These are phyloP conservation scores for Sternotherus odoratus DNA, from an alignment of 2,797 vertebrate species.

Conservation along the genomic window DNA sequence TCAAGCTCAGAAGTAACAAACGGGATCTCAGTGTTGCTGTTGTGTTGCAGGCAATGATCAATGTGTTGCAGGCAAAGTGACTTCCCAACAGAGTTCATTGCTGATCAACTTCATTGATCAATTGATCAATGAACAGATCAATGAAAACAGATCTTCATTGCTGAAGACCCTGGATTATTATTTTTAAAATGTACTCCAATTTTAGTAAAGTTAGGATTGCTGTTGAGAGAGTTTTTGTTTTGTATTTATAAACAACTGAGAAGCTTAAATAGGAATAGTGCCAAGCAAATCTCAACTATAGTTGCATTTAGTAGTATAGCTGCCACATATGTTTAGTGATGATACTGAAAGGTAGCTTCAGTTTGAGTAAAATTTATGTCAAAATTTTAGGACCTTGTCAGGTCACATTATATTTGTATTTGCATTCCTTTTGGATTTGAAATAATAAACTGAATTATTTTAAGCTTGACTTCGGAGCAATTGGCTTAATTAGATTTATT, in stretches of 20 bases:
- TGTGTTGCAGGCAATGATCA: background rate
- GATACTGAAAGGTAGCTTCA: background rate
- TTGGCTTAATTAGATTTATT: background rate
- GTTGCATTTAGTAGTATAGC: background rate
- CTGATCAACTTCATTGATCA: too few species aligned
- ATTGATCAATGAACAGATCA: too few species aligned
- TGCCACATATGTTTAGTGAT: background rate
- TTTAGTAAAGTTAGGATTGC: conserved; percentile 59
- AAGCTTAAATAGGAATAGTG: conserved; percentile 35
- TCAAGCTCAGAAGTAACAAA: background rate
- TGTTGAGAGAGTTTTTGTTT: conserved; percentile 58
- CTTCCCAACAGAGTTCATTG: conserved; percentile 30
- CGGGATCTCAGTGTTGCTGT: background rate
- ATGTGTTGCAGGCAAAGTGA: background rate
- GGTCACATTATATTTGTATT: background rate
- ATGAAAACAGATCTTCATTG: too few species aligned
- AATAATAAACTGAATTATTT: conserved; percentile 5
- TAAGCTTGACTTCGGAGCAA: background rate
- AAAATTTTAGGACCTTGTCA: conserved; percentile 4
- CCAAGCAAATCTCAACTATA: background rate
- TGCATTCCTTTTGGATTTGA: background rate
- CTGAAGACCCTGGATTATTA: conserved; percentile 54
- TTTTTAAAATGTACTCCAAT: conserved; percentile 66
- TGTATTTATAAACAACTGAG: conserved; percentile 45
- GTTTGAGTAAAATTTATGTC: background rate